Percentiles rank a stretch among this genome's conserved stretches.
Conservation (phyloP, 2,797 vertebrate species). For the Danio jaintianensis region DNA sequence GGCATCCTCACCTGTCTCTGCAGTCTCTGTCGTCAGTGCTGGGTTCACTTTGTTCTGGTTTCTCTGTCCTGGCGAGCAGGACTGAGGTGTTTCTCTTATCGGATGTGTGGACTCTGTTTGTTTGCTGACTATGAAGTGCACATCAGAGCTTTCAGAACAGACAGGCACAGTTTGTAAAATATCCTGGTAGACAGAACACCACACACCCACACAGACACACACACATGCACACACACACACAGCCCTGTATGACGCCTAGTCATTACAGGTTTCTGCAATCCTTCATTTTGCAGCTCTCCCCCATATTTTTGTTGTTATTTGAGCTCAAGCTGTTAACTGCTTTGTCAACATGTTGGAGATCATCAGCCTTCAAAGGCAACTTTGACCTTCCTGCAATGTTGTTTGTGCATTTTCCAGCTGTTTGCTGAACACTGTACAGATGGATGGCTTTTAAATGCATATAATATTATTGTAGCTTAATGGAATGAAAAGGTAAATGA, state of each 20-base stretch:
- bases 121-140: slow-evolving; percentile 42
- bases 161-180: slow-evolving; percentile 22
- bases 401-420: neutral
- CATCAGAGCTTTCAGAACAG: slow-evolving; percentile 27
- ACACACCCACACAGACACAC: slow-evolving; percentile 46
- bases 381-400: neutral
- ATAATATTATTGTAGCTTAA: neutral
- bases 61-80: slow-evolving; percentile 13
- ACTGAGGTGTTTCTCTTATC: slow-evolving; percentile 31
- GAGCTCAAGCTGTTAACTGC: slow-evolving; percentile 30
- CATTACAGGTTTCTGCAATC: slow-evolving; percentile 55
- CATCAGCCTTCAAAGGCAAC: slow-evolving; percentile 12
- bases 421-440: neutral
- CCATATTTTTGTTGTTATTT: slow-evolving; percentile 35
- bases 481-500: neutral
- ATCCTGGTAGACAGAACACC: slow-evolving; percentile 23
- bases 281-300: slow-evolving; percentile 44
- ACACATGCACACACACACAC: slow-evolving; percentile 31
- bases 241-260: slow-evolving; percentile 46
- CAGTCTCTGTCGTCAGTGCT: neutral
- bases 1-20: neutral
- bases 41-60: neutral
- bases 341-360: slow-evolving; percentile 45
- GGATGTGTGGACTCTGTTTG: slow-evolving; percentile 35
- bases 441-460: neutral